A percentile compares a stretch with the other conserved stretches of the same genome.
These are phyloP conservation scores for Drosophila atripex DNA, from an alignment of 2,888 invertebrate genomes.

Conservation along the genomic window DNA sequence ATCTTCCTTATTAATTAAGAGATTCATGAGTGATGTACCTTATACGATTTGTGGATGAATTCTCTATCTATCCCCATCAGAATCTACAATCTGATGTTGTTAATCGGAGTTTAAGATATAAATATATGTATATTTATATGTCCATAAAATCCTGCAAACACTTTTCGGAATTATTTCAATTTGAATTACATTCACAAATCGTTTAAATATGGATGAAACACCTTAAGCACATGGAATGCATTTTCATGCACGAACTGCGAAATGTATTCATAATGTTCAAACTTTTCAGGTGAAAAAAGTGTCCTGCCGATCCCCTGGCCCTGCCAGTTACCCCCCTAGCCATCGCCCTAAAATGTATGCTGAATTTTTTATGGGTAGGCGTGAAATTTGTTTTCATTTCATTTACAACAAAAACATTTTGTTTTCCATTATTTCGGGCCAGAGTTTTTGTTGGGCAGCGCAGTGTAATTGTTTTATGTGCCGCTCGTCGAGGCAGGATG, in stretches of 20 bases:
- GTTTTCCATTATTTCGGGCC: not conserved
- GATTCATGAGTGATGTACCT: too few species aligned
- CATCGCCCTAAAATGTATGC: conserved; percentile 5
- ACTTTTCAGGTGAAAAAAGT: conserved; percentile 43
- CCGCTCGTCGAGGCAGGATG: conserved; percentile 48
- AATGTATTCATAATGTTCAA: conserved; percentile 51
- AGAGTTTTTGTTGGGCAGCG: conserved; percentile 17
- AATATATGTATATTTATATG: too few species aligned
- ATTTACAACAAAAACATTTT: conserved; percentile 57
- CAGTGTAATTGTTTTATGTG: conserved; percentile 72
- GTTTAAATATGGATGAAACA: conserved; percentile 21
- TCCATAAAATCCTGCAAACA: too few species aligned
- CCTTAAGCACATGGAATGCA: conserved; percentile 50
- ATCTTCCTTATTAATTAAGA: too few species aligned
- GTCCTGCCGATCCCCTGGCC: not conserved
- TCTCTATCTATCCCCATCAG: too few species aligned
- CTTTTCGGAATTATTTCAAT: too few species aligned
- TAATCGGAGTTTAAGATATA: too few species aligned
- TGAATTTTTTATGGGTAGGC: conserved; percentile 45
- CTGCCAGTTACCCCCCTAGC: not conserved
- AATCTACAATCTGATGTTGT: too few species aligned
- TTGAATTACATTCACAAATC: not conserved
- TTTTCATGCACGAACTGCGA: conserved; percentile 32
- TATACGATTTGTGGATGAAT: too few species aligned
- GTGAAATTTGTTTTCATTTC: conserved; percentile 72